Conservation (phyloP, 2,888 invertebrate genomes). For the Orthonevra nobilis region DNA sequence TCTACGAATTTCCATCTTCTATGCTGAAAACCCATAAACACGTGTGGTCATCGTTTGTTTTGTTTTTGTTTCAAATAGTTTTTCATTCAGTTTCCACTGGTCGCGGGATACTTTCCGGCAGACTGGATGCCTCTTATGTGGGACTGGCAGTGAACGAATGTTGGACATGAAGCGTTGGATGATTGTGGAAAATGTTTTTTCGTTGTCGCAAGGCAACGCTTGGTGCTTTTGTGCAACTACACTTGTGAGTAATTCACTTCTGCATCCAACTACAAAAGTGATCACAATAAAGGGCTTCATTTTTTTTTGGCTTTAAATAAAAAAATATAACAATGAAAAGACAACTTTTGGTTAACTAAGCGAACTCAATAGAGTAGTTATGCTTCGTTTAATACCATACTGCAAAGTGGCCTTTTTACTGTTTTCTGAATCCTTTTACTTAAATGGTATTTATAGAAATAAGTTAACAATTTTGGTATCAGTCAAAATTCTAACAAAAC, state of each 20-base stretch:
- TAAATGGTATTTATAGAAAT: too few species aligned
- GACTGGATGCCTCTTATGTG: constrained; percentile 48
- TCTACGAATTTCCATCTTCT: background rate
- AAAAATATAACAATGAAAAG: background rate
- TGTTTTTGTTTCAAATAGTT: constrained; percentile 56
- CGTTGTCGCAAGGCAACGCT: constrained; percentile 35
- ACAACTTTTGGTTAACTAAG: constrained; percentile 47
- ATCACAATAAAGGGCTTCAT: constrained; percentile 40
- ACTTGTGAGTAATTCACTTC: constrained; percentile 21
- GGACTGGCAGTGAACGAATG: constrained; percentile 22
- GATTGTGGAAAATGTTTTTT: constrained; percentile 45
- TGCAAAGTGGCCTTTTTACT: too few species aligned
- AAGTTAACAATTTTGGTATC: too few species aligned
- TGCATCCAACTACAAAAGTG: background rate
- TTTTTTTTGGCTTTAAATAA: constrained; percentile 11
- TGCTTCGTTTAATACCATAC: too few species aligned
- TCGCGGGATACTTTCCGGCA: constrained; percentile 63
- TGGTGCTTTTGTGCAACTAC: constrained; percentile 23
- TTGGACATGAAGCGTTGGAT: constrained; percentile 44
- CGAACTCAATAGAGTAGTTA: constrained; percentile 22
- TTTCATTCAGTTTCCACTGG: constrained; percentile 71
- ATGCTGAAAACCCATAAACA: background rate
- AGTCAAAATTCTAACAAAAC: too few species aligned
- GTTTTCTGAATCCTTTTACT: too few species aligned
- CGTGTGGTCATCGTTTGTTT: background rate